Conservation (phyloP, 2,113 vertebrate genomes). For the Galeopterus variegatus region DNA sequence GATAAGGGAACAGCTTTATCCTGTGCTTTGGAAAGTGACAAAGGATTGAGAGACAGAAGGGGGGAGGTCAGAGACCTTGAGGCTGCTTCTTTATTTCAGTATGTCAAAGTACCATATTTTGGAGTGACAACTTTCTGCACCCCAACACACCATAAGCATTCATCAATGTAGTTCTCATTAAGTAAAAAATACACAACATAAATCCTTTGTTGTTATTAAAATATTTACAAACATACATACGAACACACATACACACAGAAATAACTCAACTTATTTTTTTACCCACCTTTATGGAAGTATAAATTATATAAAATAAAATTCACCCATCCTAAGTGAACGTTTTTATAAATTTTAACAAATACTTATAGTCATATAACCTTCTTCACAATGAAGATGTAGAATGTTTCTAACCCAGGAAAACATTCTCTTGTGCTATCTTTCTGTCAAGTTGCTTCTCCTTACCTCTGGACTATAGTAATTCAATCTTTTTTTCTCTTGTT, state of each 20-base stretch:
- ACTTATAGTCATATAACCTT: background rate
- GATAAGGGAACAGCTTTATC: too few species aligned
- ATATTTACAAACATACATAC: background rate
- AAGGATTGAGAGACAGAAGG: too few species aligned
- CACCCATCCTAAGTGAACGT: background rate
- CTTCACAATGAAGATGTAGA: background rate
- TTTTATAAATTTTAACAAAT: background rate
- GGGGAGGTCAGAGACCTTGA: too few species aligned
- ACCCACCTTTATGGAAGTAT: background rate
- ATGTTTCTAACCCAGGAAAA: background rate
- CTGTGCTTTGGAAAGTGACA: too few species aligned
- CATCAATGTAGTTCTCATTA: background rate
- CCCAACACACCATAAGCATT: background rate
- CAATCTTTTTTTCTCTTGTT: too few species aligned
- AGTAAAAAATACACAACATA: background rate
- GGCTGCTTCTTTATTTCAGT: too few species aligned
- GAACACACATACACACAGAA: background rate
- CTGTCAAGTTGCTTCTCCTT: background rate
- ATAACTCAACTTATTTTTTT: background rate
- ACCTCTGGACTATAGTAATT: background rate
- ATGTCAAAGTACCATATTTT: too few species aligned
- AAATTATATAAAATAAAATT: conserved; percentile 17
- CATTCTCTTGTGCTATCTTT: background rate
- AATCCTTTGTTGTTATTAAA: background rate
- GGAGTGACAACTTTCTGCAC: too few species aligned